phyloP scores from a whole-genome alignment of 2,888 invertebrate genomes.

The Eumacrocentrus americanus region DNA sequence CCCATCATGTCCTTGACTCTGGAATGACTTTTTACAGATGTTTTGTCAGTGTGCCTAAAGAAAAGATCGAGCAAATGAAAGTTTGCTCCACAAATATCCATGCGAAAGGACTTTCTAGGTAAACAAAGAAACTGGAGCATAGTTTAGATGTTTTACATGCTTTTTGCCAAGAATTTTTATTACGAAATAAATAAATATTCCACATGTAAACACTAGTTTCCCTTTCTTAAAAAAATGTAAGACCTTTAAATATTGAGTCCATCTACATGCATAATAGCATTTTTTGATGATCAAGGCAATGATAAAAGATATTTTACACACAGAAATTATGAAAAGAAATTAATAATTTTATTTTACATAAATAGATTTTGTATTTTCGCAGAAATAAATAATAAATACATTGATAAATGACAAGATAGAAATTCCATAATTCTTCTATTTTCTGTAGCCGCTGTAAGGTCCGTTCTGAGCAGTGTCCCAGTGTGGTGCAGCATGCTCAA shows the following conservation, averaged over 20 bases:
- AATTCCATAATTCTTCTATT: conserved; percentile 39
- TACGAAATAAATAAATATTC: too few relatives aligned
- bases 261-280: too few relatives aligned
- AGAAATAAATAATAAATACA: conserved; percentile 49
- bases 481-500: conserved; percentile 66
- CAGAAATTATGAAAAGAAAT: conserved; percentile 34
- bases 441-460: conserved; percentile 57
- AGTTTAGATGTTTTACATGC: background rate
- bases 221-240: too few relatives aligned
- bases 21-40: conserved; percentile 9
- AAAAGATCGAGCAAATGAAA: conserved; percentile 26
- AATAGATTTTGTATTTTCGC: conserved; percentile 40
- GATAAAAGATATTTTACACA: background rate
- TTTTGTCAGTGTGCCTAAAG: conserved; percentile 13
- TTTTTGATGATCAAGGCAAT: too few relatives aligned
- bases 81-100: conserved; percentile 15
- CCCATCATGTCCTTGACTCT: conserved; percentile 14
- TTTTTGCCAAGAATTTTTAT: background rate
- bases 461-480: conserved; percentile 58
- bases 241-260: too few relatives aligned
- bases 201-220: too few relatives aligned
- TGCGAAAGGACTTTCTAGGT: background rate
- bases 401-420: conserved; percentile 24
- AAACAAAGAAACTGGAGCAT: background rate
- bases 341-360: conserved; percentile 46